phyloP scores from a whole-genome alignment of 2,888 invertebrate species.

The Leptinotarsa peninsularis region DNA sequence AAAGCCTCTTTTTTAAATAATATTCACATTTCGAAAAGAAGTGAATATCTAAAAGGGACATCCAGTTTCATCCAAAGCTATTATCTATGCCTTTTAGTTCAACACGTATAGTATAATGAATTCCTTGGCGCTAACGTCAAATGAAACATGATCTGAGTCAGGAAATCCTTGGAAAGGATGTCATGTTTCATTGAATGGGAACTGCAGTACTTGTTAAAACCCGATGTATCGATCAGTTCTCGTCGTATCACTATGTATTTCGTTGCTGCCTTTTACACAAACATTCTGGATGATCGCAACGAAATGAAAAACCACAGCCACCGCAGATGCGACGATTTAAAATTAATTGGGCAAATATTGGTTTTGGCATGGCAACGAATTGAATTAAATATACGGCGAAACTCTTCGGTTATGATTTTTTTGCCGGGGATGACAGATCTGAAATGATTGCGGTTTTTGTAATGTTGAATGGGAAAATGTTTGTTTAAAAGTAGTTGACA shows the following conservation, averaged over 20 bases:
- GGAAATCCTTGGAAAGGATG: not conserved
- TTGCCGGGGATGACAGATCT: not conserved
- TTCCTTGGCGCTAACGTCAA: not conserved
- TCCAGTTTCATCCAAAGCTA: not conserved
- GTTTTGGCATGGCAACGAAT: conserved; percentile 13
- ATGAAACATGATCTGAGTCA: not conserved
- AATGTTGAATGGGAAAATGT: not conserved
- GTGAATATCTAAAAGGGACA: no score
- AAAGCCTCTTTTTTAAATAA: no score
- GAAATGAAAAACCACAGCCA: not conserved
- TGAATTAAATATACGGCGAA: not conserved
- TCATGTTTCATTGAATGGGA: conserved; percentile 5
- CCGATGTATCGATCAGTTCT: conserved; percentile 8
- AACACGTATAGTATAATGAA: not conserved
- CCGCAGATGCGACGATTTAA: conserved; percentile 3
- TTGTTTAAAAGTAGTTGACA: no score
- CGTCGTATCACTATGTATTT: not conserved
- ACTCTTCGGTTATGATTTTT: conserved; percentile 1
- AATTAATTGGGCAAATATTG: conserved; percentile 17
- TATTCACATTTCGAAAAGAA: no score
- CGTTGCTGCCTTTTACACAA: conserved; percentile 3
- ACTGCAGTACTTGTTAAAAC: not conserved
- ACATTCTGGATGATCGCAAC: not conserved
- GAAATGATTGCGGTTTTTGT: not conserved
- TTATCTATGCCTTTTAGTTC: not conserved